phyloP scores from a whole-genome alignment of 2,797 vertebrate genomes.

The Micromesistius poutassou region DNA sequence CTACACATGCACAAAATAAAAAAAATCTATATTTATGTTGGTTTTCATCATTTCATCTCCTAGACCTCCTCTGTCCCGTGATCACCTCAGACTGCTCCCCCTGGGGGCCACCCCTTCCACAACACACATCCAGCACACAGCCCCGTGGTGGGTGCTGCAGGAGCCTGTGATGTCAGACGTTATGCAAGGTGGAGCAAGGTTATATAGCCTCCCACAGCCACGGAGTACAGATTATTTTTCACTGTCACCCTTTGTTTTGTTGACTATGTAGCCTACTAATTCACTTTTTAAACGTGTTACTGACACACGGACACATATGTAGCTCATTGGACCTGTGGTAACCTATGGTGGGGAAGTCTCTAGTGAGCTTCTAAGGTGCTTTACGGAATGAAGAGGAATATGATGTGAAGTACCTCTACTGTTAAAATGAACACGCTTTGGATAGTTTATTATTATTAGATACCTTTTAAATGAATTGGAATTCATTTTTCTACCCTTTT shows the following conservation, averaged over 20 bases:
- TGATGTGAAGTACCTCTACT: neutral
- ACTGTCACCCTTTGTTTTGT: neutral
- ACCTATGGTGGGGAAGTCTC: neutral
- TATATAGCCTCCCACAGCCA: conserved; percentile 44
- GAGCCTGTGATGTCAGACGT: conserved; percentile 53
- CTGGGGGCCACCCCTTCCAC: neutral
- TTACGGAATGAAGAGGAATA: neutral
- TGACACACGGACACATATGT: too few relatives aligned
- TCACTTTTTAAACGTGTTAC: neutral
- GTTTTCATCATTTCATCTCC: neutral
- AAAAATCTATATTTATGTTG: neutral
- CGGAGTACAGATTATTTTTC: conserved; percentile 46
- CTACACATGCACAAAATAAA: neutral
- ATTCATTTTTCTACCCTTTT: too few relatives aligned
- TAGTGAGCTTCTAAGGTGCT: neutral
- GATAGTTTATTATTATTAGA: neutral
- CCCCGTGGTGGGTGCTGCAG: conserved; percentile 21
- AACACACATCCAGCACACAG: conserved; percentile 10
- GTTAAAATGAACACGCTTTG: neutral
- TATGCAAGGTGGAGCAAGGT: conserved; percentile 55
- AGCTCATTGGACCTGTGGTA: neutral
- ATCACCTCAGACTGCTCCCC: neutral
- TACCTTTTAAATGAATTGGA: too few relatives aligned
- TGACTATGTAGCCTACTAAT: neutral
- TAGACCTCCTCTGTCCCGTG: neutral